Base-by-base conservation (phyloP, 2,797 vertebrate species). In the Antrozous pallidus region DNA sequence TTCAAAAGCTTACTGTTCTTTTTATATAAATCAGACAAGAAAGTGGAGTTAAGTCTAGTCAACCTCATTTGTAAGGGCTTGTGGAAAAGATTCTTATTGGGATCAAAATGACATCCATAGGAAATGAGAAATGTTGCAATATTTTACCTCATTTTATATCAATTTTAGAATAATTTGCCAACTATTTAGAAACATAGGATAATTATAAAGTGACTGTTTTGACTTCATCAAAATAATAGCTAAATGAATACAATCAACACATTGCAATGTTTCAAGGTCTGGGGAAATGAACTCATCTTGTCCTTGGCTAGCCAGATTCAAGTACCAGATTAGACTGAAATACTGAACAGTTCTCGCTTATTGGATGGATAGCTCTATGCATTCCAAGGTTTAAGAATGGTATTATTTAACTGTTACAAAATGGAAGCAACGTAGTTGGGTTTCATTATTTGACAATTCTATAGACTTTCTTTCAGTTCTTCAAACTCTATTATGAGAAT, bases 141-240 rank as follows among this genome's bases (percentile, higher is more conserved):
- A 2, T 79, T 84, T 83, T 28, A 84, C 31, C 14, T 86, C 33
- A 70, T 91, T 80, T 82, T 16, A 54, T 70, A 45, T 61, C 7
- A 6, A 26, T 75, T 78, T 84, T 63, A 88, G 51, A 70, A 61
- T 86, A 28, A 24, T 70, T n/a, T 90, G 7, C 14, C 28, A 83
- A 33, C 20, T 79, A 63, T 79, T 47, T 86, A 71, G 75, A 84
- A 78, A 69, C 18, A 79, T 8, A 31, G 20, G 20, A 22, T 79
- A 73, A 89, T 77, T 94, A 45, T 71, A 67, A 94, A 88, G 51
- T 78, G 40, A 67, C 38, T 70, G 6, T 78, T 65, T 81, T 93
- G 14, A 88, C 13, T 67, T 75, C 26, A 65, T 71, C 54, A 38
- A 47, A 91, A 79, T 45, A 92, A 26, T 77, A 84, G 20, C 24